Evolutionary conservation across 2,888 invertebrate species (phyloP), one percentile per base, ranked within the genome.

Genomic region (Hypsopygia costalis): DNA sequence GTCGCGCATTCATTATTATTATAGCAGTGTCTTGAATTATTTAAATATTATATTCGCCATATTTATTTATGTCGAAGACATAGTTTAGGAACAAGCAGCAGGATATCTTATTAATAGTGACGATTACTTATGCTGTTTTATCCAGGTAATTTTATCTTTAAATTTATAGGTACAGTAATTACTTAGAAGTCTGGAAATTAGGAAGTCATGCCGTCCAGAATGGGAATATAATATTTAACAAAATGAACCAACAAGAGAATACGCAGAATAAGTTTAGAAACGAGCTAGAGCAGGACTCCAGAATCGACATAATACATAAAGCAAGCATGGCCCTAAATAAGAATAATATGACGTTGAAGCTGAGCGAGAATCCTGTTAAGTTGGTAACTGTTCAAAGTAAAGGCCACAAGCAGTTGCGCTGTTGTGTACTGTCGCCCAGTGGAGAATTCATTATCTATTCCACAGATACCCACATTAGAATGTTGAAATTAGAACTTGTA

Each of bases 391-490:
- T 97, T 21, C 91, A 92, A 52, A 91, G 93, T 3, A 91, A 92
- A 57, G 80, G 89, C 7, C 89, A 90, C 1, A 94, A 93, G 54
- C 89, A 89, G n/a, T 92, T 97, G 20, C 80, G 92, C 4, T 93
- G 93, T 50, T 92, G 93, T 51, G 91, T 92, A 7, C 80, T 97
- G 4, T 94, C 95, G 3, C 90, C 91, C 1, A 90, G 93, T 66
- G 94, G 94, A 1, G 90, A 91, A 46, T 92, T 93, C 80, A 87
- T 97, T 11, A 92, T 93, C 4, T 96, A 95, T 69, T 94, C 96
- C 0, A 95, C 95, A 0, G 82, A 90, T 16, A 88, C 74, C 36
- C 82, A 91, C 41, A 72, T 95, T 20, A 90, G 94, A 41, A 81
- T 97, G 44, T 93, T 94, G 45, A 89, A 90, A 62, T 88, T 95